These are phyloP conservation scores for Mesembrinibis cayennensis DNA, from an alignment of 2,113 vertebrate genomes.

Conservation along the genomic window DNA sequence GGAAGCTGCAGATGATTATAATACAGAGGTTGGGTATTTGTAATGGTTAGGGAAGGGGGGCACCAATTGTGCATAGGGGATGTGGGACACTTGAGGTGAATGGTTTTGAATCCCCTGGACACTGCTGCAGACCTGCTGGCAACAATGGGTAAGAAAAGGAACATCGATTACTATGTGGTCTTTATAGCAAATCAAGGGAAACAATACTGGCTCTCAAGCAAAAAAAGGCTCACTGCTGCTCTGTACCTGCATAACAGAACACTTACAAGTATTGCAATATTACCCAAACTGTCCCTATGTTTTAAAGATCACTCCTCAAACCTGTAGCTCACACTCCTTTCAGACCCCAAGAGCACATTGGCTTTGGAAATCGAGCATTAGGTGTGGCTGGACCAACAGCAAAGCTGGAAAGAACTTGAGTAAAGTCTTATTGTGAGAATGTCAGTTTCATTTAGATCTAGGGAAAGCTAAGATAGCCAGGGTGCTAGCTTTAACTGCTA, in stretches of 20 bases:
- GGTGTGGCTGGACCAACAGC: neutral
- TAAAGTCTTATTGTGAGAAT: neutral
- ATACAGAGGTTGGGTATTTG: neutral
- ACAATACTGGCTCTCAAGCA: neutral
- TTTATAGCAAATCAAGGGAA: neutral
- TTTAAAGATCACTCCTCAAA: neutral
- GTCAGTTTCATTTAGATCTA: neutral
- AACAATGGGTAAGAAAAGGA: neutral
- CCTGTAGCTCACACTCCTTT: neutral
- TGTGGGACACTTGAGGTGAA: neutral
- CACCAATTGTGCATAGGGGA: neutral
- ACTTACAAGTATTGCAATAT: neutral
- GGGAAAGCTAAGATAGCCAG: neutral
- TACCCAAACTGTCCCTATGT: neutral
- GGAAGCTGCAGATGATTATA: neutral
- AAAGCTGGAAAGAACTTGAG: neutral
- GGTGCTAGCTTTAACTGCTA: neutral
- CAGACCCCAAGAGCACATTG: neutral
- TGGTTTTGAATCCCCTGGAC: neutral
- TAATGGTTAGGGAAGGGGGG: neutral
- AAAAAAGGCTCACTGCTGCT: neutral
- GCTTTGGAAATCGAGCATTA: neutral
- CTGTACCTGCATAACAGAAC: neutral
- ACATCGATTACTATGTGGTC: neutral
- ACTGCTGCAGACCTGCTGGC: neutral